Conservation (phyloP, 2,797 vertebrate species). For the Pseudochirops corinnae region DNA sequence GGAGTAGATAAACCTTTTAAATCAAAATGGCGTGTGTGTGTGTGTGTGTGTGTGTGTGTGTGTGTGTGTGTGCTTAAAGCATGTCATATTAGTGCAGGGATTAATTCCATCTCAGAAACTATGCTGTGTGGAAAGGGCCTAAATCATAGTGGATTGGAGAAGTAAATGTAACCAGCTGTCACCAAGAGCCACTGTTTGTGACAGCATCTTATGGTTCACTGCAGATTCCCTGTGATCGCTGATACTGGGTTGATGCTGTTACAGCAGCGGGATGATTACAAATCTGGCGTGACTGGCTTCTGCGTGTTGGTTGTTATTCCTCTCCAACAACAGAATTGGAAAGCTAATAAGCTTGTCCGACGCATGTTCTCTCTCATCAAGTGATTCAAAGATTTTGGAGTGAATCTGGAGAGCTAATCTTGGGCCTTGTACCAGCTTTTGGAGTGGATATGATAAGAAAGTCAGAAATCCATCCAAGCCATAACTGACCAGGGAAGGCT, state of each 20-base stretch:
- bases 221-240: conserved; percentile 48
- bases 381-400: conserved; percentile 71
- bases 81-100: conserved; percentile 29
- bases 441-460: conserved; percentile 77
- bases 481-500: not conserved
- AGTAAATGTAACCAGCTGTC: accelerated
- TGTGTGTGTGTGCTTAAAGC: not conserved
- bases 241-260: conserved; percentile 52
- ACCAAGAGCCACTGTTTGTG: not conserved
- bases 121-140: not conserved
- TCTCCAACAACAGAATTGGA: conserved; percentile 77
- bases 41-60: not conserved
- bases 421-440: conserved; percentile 73
- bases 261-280: conserved; percentile 70
- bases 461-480: conserved; percentile 75
- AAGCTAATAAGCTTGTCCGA: conserved; percentile 80
- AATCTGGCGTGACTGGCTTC: conserved; percentile 66
- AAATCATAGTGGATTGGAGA: conserved; percentile 8
- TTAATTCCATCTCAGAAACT: conserved; percentile 41
- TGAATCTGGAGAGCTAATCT: conserved; percentile 79
- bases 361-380: conserved; percentile 71
- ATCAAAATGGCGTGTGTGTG: not conserved
- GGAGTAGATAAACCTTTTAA: not conserved
- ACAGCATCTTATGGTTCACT: conserved; percentile 3
- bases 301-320: conserved; percentile 64